Conservation (phyloP, 2,888 invertebrate species). For the Tenthredo notha region DNA sequence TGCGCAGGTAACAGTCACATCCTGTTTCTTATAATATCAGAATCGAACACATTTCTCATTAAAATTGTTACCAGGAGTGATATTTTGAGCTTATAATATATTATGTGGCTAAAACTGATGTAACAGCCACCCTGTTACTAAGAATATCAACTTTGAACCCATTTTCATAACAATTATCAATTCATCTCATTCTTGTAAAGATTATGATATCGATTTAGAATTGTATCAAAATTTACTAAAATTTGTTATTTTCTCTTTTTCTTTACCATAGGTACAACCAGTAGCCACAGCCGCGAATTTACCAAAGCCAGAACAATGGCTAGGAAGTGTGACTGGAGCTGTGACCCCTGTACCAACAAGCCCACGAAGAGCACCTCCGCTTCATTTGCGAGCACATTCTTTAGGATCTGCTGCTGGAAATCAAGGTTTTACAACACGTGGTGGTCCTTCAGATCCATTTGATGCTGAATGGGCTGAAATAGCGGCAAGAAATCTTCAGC, state of each 20-base stretch:
- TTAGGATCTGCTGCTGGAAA: conserved; percentile 79
- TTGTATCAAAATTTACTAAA: background rate
- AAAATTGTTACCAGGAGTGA: background rate
- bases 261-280: conserved; percentile 73
- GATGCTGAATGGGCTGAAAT: conserved; percentile 91
- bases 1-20: conserved; percentile 34
- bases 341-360: conserved; percentile 68
- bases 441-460: conserved; percentile 84
- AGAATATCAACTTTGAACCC: background rate
- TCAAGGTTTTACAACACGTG: conserved; percentile 58
- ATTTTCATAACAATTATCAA: background rate
- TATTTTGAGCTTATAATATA: background rate
- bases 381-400: conserved; percentile 80
- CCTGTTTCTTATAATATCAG: background rate
- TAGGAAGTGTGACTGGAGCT: conserved; percentile 86
- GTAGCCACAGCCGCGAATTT: conserved; percentile 78
- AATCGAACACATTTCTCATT: background rate
- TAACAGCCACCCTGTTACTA: background rate
- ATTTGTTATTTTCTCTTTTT: background rate
- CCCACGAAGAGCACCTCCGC: conserved; percentile 80
- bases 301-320: conserved; percentile 92
- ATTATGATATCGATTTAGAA: background rate
- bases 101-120: background rate
- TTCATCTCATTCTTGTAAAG: background rate
- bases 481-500: conserved; percentile 80